Conservation (phyloP, 2,113 vertebrate genomes). For the Astatoreochromis straeleni region DNA sequence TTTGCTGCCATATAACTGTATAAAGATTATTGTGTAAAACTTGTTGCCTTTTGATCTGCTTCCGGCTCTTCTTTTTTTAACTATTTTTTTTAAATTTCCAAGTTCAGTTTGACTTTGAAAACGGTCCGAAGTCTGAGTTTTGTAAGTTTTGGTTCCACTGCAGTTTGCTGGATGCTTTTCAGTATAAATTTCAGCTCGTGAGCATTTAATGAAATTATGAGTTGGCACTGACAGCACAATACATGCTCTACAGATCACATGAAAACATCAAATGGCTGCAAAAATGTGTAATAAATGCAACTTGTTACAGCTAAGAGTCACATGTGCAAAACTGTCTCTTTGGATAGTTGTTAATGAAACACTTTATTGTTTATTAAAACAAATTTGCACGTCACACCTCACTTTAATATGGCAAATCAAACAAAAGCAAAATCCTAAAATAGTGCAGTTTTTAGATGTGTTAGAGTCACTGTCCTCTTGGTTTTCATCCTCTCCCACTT, state of each 20-base stretch:
- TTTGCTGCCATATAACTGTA: not conserved
- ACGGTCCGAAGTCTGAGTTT: not conserved
- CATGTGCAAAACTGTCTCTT: not conserved
- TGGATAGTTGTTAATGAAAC: not conserved
- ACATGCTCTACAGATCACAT: not conserved
- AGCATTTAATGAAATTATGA: not conserved
- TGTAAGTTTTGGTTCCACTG: not conserved
- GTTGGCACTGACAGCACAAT: not conserved
- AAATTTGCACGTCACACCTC: not conserved
- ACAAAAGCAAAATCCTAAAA: not conserved
- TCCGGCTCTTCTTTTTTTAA: not conserved
- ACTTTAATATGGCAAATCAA: not conserved
- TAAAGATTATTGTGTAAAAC: not conserved
- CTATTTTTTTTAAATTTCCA: accelerated
- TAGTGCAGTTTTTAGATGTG: not conserved
- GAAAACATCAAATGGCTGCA: not conserved
- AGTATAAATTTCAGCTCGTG: not conserved
- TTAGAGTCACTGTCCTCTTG: constrained; percentile 53
- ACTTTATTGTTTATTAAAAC: not conserved
- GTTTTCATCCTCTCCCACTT: constrained; percentile 16
- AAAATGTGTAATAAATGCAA: not conserved
- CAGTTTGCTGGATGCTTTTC: not conserved
- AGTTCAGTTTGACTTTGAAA: not conserved
- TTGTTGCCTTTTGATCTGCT: not conserved
- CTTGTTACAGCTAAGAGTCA: not conserved